Evolutionary conservation across 2,888 invertebrate species (phyloP), one percentile per base, ranked within the genome.

Genomic region (Synergus laeviventris): DNA sequence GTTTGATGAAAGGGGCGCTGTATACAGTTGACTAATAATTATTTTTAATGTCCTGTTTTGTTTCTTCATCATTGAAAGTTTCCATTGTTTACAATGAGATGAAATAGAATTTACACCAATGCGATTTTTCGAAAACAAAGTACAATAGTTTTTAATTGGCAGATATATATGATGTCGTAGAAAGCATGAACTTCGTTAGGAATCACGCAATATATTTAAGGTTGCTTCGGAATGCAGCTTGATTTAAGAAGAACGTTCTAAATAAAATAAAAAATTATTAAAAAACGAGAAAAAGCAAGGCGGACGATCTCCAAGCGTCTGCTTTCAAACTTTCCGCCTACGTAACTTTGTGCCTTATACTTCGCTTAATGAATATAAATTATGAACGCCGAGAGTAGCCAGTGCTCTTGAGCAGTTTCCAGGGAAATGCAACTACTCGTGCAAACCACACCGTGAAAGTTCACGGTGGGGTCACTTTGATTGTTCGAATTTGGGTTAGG

Each of bases 341-440:
- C 45, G n/a, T 49, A 49, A 49, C 45, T 49, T 49, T n/a, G 49
- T n/a, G 49, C 49, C 49, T n/a, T 49, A 49, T 49, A 49, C 49
- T 49, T 14, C 49, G 49, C 49, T 9, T 49, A 49, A 49, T 49
- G n/a, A 49, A 49, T 49, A 49, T 49, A 49, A 49, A 49, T 49
- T 49, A 49, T 49, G 49, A 49, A 49, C 49, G 49, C 9, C n/a
- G 9, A 49, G 49, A n/a, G 49, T 49, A 49, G n/a, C 49, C 49
- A 49, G n/a, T 49, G 8, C n/a, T 49, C 49, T n/a, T 49, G 49
- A 49, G n/a, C n/a, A 49, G 49, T 49, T 49, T n/a, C 49, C 49
- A 8, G 49, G n/a, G n/a, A 9, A 49, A 49, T 49, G 14, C 49
- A n/a, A 49, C 14, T 8, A 49, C 49, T 45, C 9, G 8, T n/a